These are phyloP conservation scores for Podabrus alpinus DNA, from an alignment of 2,888 invertebrate genomes.

Conservation along the genomic window DNA sequence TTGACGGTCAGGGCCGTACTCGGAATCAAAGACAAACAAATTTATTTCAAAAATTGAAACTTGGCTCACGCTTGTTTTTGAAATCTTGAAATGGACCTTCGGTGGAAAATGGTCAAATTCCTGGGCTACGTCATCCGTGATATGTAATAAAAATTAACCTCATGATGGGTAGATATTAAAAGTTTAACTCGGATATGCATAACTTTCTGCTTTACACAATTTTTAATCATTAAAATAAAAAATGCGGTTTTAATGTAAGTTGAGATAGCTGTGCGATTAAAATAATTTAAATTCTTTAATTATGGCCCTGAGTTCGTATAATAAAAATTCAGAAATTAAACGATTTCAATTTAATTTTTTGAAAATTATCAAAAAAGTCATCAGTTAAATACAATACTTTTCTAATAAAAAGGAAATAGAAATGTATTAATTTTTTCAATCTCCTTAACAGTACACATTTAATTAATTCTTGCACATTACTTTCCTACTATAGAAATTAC, in stretches of 20 bases:
- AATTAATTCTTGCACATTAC: not conserved
- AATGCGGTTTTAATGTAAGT: not conserved
- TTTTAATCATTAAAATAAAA: not conserved
- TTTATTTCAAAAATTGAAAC: too few species aligned
- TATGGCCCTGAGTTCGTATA: too few species aligned
- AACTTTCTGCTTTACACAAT: not conserved
- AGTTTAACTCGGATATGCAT: not conserved
- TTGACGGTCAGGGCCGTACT: too few species aligned
- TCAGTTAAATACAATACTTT: too few species aligned
- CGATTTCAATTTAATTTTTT: too few species aligned
- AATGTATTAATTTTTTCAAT: too few species aligned
- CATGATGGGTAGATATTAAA: not conserved
- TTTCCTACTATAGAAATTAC: constrained; percentile 10
- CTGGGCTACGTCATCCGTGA: not conserved
- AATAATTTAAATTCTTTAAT: not conserved
- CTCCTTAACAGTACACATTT: not conserved
- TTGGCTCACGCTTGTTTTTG: too few species aligned
- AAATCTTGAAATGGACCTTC: too few species aligned
- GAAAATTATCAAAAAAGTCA: too few species aligned
- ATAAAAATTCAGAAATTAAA: too few species aligned
- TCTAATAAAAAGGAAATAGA: too few species aligned
- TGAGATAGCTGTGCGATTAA: not conserved
- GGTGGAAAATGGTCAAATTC: not conserved
- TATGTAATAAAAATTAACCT: not conserved
- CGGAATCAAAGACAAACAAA: too few species aligned